Percentiles rank a stretch among this genome's conserved stretches.
Conservation (phyloP, 2,113 vertebrate species). For the Myocastor coypus region DNA sequence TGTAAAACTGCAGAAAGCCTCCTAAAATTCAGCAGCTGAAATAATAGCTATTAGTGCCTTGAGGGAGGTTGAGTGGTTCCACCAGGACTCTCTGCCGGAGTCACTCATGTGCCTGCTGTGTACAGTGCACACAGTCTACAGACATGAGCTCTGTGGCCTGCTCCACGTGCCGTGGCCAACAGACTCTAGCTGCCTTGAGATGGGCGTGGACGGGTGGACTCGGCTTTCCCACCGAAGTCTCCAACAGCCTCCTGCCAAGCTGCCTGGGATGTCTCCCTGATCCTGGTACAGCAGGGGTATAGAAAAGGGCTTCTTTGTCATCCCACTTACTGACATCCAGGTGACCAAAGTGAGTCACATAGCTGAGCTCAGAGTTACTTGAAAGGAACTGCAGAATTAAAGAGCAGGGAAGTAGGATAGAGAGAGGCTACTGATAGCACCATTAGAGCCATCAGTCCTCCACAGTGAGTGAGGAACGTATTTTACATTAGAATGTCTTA, state of each 20-base stretch:
- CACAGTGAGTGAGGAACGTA: too few relatives aligned
- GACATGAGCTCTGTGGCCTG: background rate
- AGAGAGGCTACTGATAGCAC: background rate
- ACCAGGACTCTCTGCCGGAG: background rate
- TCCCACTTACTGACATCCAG: background rate
- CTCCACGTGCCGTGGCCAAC: too few relatives aligned
- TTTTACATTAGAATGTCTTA: constrained; percentile 33
- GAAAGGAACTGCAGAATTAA: background rate
- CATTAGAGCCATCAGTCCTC: too few relatives aligned
- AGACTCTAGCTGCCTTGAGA: background rate
- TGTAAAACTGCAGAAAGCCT: background rate
- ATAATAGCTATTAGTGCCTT: background rate
- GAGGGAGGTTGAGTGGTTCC: background rate
- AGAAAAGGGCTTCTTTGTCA: background rate
- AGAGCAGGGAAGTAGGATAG: fast-evolving
- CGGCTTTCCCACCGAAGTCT: background rate
- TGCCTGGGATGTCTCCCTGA: background rate
- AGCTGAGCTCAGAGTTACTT: background rate
- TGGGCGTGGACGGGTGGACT: background rate
- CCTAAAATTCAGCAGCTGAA: background rate
- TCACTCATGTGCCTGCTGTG: background rate
- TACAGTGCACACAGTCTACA: background rate
- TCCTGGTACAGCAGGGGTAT: background rate
- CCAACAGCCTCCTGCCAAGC: background rate
- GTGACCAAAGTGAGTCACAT: background rate